phyloP scores from a whole-genome alignment of 2,888 invertebrate genomes.

The Chymomyza caudatula region DNA sequence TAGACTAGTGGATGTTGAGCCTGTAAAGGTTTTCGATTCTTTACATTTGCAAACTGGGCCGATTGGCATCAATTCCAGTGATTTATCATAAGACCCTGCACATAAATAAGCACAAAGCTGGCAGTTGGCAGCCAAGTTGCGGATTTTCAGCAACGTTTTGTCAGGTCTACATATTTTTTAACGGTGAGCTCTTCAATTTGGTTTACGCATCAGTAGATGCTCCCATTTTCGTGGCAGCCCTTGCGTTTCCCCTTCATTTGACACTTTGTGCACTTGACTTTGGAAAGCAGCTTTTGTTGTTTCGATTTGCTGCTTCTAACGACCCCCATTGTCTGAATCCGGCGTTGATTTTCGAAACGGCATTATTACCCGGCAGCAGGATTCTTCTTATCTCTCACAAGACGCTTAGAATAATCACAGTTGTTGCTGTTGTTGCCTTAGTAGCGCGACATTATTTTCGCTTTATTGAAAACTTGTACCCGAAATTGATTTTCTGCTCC shows the following conservation, averaged over 20 bases:
- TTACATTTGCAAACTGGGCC: conserved; percentile 16
- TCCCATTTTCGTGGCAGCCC: background rate
- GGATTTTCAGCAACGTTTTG: background rate
- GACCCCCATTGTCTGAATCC: conserved; percentile 68
- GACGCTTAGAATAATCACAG: background rate
- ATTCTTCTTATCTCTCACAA: background rate
- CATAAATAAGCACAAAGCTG: conserved; percentile 63
- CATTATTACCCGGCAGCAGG: background rate
- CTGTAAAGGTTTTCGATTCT: no score
- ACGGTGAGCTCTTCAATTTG: conserved; percentile 59
- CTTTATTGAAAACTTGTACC: conserved; percentile 71
- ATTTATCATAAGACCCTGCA: conserved; percentile 61
- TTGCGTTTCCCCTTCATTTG: conserved; percentile 62
- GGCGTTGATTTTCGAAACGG: conserved; percentile 54
- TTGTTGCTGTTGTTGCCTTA: conserved; percentile 12
- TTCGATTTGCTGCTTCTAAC: conserved; percentile 65
- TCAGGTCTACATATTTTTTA: conserved; percentile 31
- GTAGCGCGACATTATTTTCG: conserved; percentile 63
- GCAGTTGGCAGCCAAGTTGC: conserved; percentile 36
- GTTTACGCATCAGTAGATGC: conserved; percentile 64
- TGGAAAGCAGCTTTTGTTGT: conserved; percentile 15
- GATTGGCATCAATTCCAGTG: conserved; percentile 67
- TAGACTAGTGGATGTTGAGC: no score
- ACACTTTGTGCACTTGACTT: conserved; percentile 69
- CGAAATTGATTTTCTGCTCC: conserved; percentile 63